Conservation (phyloP, 2,797 vertebrate genomes). For the Geotrypetes seraphini region DNA sequence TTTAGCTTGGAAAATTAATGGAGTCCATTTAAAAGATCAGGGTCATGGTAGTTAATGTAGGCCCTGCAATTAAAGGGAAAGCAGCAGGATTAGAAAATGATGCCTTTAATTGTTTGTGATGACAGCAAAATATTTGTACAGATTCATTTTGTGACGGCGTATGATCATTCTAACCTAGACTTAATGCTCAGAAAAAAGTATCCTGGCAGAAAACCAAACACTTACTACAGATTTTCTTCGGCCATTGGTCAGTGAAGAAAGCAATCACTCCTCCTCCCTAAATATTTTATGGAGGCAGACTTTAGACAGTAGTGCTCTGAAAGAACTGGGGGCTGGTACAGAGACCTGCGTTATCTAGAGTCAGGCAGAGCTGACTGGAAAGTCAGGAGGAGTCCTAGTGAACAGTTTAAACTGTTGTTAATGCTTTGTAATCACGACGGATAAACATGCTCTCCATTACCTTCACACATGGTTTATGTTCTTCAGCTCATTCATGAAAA, state of each 20-base stretch:
- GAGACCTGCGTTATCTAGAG: slow-evolving; percentile 28
- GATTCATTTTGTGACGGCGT: slow-evolving; percentile 32
- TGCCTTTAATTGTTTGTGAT: slow-evolving; percentile 39
- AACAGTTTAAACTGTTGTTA: slow-evolving; percentile 20
- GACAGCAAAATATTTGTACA: slow-evolving; percentile 25
- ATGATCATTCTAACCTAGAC: slow-evolving; percentile 24
- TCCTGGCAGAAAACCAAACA: slow-evolving; percentile 25
- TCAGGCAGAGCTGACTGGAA: slow-evolving; percentile 16
- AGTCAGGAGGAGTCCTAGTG: slow-evolving; percentile 30
- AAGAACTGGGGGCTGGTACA: slow-evolving; percentile 7
- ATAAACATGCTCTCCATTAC: slow-evolving; percentile 22
- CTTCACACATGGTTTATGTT: slow-evolving; percentile 9
- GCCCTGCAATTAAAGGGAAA: slow-evolving; percentile 33
- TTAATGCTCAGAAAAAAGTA: slow-evolving; percentile 35
- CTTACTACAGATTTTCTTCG: slow-evolving; percentile 36
- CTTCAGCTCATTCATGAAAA: slow-evolving; percentile 30
- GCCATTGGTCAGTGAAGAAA: slow-evolving; percentile 17
- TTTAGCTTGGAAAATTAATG: too few relatives aligned
- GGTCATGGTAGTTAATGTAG: too few relatives aligned
- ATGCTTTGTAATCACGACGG: too few relatives aligned
- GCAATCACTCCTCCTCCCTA: slow-evolving; percentile 21
- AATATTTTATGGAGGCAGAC: slow-evolving; percentile 30
- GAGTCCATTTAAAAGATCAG: too few relatives aligned
- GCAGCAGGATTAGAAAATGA: slow-evolving; percentile 35
- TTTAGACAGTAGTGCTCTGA: slow-evolving; percentile 24